Conservation (phyloP, 2,113 vertebrate species). For the Elachura formosa region DNA sequence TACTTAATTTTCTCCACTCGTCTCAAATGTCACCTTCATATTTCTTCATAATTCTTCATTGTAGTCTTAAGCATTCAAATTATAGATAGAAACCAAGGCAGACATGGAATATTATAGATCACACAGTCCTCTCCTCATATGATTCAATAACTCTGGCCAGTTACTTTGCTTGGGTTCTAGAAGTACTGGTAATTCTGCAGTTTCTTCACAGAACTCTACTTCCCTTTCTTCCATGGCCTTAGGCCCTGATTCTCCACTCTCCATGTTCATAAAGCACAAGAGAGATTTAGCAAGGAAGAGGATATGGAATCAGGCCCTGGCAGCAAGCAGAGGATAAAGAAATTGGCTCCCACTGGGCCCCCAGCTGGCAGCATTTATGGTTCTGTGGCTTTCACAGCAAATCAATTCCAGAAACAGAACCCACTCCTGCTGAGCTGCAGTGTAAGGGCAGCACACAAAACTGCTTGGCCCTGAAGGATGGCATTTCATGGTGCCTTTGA, state of each 20-base stretch:
- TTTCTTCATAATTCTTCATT: background rate
- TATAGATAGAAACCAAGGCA: background rate
- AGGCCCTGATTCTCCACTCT: background rate
- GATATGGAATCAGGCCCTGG: background rate
- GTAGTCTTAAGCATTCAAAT: background rate
- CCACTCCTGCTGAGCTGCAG: background rate
- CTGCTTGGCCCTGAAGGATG: rapidly evolving
- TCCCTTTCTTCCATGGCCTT: background rate
- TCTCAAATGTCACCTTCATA: background rate
- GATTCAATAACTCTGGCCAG: background rate
- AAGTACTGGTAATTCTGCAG: background rate
- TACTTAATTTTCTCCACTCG: background rate
- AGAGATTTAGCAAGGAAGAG: background rate
- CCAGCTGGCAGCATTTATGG: background rate
- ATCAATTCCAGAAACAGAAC: background rate
- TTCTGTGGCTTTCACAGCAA: background rate
- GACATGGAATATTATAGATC: background rate
- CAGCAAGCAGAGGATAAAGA: background rate
- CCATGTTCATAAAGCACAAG: rapidly evolving
- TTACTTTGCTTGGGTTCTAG: background rate
- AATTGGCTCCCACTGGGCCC: background rate
- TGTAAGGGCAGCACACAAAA: background rate
- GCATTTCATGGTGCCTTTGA: background rate
- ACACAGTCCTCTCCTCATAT: rapidly evolving
- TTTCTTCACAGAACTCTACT: background rate